A percentile compares a stretch with the other conserved stretches of the same genome.
Evolutionary conservation across 2,888 invertebrate species (phyloP).

Genomic region (Cremastobaeus sp.): DNA sequence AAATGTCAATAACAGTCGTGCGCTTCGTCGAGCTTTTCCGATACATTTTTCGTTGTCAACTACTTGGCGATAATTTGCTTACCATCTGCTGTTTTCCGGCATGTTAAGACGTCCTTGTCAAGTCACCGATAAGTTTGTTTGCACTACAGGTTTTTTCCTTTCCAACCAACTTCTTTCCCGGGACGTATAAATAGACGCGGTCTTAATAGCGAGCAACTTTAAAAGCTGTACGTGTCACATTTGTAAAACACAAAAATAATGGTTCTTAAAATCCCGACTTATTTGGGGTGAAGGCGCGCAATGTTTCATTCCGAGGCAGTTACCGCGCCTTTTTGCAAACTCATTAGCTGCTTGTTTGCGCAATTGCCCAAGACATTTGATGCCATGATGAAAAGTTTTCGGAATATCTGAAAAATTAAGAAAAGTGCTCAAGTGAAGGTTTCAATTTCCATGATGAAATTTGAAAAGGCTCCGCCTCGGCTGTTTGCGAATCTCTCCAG

Average conservation of each 20-base stretch:
- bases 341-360: no score
- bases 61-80: conserved; percentile 63
- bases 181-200: conserved; percentile 10
- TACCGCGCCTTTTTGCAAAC: no score
- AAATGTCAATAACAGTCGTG: conserved; percentile 74
- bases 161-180: neutral
- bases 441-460: no score
- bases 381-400: no score
- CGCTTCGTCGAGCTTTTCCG: conserved; percentile 53
- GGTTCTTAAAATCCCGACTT: no score
- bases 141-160: conserved; percentile 27
- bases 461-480: conserved; percentile 5
- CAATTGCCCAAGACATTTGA: no score
- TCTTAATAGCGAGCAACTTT: conserved; percentile 34
- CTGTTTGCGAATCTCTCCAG: conserved; percentile 17
- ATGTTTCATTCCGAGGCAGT: no score
- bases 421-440: no score
- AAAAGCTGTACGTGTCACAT: conserved; percentile 24
- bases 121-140: conserved; percentile 34
- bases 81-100: conserved; percentile 57
- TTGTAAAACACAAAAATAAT: conserved; percentile 7
- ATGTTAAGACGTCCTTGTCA: conserved; percentile 53
- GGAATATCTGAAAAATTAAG: no score
- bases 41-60: conserved; percentile 38
- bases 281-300: no score